Base-by-base conservation (phyloP, 2,113 vertebrate genomes). In the Ictalurus punctatus region DNA sequence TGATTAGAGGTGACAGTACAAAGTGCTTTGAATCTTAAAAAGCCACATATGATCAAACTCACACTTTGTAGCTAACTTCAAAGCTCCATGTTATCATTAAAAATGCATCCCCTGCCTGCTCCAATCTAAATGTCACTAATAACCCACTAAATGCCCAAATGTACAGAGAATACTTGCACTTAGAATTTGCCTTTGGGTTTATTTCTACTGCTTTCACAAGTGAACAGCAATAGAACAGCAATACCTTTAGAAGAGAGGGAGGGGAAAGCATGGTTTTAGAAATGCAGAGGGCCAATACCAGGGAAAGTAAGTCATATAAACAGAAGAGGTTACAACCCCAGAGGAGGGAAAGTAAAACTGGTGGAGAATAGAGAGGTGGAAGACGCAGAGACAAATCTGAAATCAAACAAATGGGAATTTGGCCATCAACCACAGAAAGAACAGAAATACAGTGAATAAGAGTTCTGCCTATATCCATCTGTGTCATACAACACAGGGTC, bases 51-150 rank as follows among this genome's bases (percentile, higher is more conserved):
- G 80, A 90, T 88, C 80, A 90, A 74, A 78, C 83, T 84, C 54
- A 14, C 65, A 67, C 88, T 88, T 88, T 91, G 90, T 86, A 86
- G 88, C 85, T 85, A 30, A 76, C 82, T 69, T 92, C 76, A 90
- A 91, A 89, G 89, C 85, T n/a, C 10, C 17, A 79, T 37, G 88
- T 86, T 80, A 85, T 40, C 86, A 89, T 89, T 90, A 90, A 86
- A 90, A 90, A 88, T 88, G 79, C 73, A 88, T 88, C 52, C 30
- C 10, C 25, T 23, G 88, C n/a, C 87, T 13, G 82, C 48, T 12
- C 13, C 54, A 80, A 40, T 82, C 84, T 89, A 90, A 90, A 92
- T 90, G 65, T 76, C 88, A 89, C 84, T 90, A 88, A 92, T 86
- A 88, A 63, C 71, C 76, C 56, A 88, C 59, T 90, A 86, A 88